Percentiles rank a stretch among this genome's conserved stretches.
Evolutionary conservation across 2,797 vertebrate genomes (phyloP).

Genomic region (Sciaenops ocellatus): DNA sequence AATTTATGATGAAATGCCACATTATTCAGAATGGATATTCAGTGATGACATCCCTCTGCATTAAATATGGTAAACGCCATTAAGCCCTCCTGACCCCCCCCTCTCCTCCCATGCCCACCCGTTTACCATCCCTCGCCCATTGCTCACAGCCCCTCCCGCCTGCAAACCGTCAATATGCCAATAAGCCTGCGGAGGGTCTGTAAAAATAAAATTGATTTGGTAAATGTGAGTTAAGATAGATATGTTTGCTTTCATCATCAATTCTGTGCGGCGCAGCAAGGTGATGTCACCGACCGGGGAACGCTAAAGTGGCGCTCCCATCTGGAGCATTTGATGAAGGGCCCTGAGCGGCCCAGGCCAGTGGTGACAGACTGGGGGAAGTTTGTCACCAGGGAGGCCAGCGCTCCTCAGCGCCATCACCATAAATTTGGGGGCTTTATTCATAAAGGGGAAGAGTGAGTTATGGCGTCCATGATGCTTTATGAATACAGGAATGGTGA

Average conservation of each 20-base stretch:
- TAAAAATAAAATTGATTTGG: conserved; percentile 99
- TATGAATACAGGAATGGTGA: conserved; percentile 98
- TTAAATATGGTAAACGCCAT: conserved; percentile 99
- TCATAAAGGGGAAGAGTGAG: conserved; percentile 84
- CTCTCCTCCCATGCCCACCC: conserved; percentile 51
- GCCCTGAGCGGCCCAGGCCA: conserved; percentile 84
- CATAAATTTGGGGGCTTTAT: conserved; percentile 98
- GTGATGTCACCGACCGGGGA: conserved; percentile 99
- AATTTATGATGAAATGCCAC: conserved; percentile 98
- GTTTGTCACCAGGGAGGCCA: conserved; percentile 96
- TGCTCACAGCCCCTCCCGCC: conserved; percentile 33
- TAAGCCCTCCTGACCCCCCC: conserved; percentile 81
- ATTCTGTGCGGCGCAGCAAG: conserved; percentile 91
- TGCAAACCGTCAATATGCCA: conserved; percentile 98
- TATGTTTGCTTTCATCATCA: conserved; percentile 99
- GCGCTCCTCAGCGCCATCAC: conserved; percentile 94
- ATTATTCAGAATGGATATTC: conserved; percentile 96
- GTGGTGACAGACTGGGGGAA: conserved; percentile 90
- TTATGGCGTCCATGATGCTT: conserved; percentile 87
- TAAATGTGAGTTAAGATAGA: conserved; percentile 99
- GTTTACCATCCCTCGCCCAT: conserved; percentile 57
- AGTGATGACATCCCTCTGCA: conserved; percentile 95
- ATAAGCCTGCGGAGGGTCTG: conserved; percentile 91
- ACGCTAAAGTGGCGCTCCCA: conserved; percentile 95
- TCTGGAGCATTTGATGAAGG: conserved; percentile 95